Conservation (phyloP, 2,797 vertebrate genomes). For the Sternotherus odoratus region DNA sequence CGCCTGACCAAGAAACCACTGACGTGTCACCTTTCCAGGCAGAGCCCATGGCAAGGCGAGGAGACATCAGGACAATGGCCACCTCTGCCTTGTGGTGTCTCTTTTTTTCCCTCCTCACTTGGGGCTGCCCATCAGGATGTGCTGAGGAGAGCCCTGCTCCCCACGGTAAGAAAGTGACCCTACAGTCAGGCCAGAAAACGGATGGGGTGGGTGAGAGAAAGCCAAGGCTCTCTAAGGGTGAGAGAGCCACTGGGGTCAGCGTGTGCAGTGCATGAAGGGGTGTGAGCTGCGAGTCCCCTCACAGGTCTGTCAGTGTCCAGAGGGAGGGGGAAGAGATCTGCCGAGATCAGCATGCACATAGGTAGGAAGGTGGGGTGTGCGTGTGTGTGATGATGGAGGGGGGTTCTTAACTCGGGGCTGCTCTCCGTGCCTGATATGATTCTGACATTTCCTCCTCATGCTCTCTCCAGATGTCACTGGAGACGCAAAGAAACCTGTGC, state of each 20-base stretch:
- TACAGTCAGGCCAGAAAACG: background rate
- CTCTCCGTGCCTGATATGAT: background rate
- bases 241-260: background rate
- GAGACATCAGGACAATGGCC: conserved; percentile 35
- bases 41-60: background rate
- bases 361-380: background rate
- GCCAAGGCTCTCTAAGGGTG: background rate
- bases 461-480: conserved; percentile 44
- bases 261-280: too few relatives aligned
- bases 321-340: background rate
- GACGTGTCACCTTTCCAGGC: background rate
- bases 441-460: background rate
- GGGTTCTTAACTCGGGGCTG: background rate
- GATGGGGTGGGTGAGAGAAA: background rate
- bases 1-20: background rate
- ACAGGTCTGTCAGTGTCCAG: background rate
- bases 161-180: conserved; percentile 71
- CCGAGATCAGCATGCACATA: background rate
- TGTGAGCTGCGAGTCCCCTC: background rate
- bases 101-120: conserved; percentile 10
- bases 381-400: accelerated
- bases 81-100: accelerated
- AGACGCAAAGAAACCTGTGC: background rate
- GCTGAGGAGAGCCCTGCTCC: conserved; percentile 31
- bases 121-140: background rate